Percentiles rank a stretch among this genome's conserved stretches.
These are phyloP conservation scores for Aselliscus stoliczkanus DNA, from an alignment of 2,797 vertebrate species.

Conservation along the genomic window DNA sequence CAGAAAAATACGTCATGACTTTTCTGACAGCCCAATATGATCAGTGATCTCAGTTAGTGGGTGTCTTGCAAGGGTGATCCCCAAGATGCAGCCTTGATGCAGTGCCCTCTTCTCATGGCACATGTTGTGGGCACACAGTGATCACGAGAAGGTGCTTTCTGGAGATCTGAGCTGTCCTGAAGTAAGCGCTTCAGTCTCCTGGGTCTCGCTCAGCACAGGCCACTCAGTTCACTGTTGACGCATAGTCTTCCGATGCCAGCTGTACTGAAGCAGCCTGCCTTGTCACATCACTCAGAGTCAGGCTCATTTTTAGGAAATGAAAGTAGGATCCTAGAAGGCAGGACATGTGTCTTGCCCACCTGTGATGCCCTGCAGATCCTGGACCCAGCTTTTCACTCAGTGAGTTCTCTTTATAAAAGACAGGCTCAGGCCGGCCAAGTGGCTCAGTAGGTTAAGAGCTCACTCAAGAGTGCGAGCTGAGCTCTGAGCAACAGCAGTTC, in stretches of 20 bases:
- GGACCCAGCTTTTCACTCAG: rapidly evolving
- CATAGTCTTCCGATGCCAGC: rapidly evolving
- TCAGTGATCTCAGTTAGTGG: rapidly evolving
- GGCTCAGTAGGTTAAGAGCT: no score
- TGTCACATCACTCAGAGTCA: not conserved
- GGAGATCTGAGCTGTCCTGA: not conserved
- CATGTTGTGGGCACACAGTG: rapidly evolving
- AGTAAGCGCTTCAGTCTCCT: not conserved
- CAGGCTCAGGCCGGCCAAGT: no score
- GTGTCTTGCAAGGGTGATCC: not conserved
- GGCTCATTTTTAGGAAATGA: not conserved
- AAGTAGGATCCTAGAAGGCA: not conserved
- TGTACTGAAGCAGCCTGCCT: not conserved
- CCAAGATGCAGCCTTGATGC: rapidly evolving
- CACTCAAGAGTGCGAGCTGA: no score
- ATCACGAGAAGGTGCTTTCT: rapidly evolving
- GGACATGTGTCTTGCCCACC: not conserved
- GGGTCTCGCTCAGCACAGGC: not conserved
- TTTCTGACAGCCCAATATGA: no score
- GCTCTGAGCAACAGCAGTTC: no score
- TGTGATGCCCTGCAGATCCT: not conserved
- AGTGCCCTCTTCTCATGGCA: not conserved
- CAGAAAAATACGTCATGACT: no score
- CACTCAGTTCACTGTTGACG: rapidly evolving
- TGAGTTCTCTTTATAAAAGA: not conserved